Percentiles rank a stretch among this genome's conserved stretches.
Conservation (phyloP, 2,113 vertebrate genomes). For the Mesitornis unicolor region DNA sequence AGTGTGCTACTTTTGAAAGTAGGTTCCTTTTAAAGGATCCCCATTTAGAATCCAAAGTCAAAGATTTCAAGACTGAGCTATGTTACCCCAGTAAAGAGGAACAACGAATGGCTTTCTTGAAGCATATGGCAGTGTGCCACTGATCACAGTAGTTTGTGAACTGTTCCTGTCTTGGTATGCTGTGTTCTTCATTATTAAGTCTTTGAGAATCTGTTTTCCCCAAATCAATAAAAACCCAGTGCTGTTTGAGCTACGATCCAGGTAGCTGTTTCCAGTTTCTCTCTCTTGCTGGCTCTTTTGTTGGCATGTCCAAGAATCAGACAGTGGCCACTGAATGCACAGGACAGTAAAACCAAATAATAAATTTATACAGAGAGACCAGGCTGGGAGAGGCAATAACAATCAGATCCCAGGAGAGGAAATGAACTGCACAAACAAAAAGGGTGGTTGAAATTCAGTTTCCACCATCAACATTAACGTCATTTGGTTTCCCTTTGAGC, state of each 20-base stretch:
- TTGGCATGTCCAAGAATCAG: not conserved
- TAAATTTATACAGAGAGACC: not conserved
- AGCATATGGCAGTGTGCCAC: not conserved
- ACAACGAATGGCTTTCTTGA: not conserved
- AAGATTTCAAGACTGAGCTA: not conserved
- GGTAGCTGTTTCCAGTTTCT: not conserved
- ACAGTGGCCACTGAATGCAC: not conserved
- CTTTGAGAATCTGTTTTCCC: not conserved
- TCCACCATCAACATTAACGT: not conserved
- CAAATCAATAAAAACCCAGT: accelerated
- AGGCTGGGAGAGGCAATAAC: not conserved
- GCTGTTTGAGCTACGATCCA: not conserved
- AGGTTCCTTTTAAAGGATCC: not conserved
- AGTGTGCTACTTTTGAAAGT: not conserved
- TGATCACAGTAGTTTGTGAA: not conserved
- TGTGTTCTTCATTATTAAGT: not conserved
- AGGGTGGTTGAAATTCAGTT: not conserved
- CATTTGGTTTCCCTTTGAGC: not conserved
- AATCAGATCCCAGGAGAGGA: constrained; percentile 17
- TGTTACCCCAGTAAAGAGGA: not conserved
- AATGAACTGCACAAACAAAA: constrained; percentile 6
- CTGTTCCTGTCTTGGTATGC: not conserved
- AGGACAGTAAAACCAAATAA: not conserved
- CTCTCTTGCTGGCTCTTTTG: not conserved
- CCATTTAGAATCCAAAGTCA: not conserved